Evolutionary conservation across 2,113 vertebrate genomes (phyloP), one percentile per base, ranked within the genome.

Genomic region (Datnioides undecimradiatus): DNA sequence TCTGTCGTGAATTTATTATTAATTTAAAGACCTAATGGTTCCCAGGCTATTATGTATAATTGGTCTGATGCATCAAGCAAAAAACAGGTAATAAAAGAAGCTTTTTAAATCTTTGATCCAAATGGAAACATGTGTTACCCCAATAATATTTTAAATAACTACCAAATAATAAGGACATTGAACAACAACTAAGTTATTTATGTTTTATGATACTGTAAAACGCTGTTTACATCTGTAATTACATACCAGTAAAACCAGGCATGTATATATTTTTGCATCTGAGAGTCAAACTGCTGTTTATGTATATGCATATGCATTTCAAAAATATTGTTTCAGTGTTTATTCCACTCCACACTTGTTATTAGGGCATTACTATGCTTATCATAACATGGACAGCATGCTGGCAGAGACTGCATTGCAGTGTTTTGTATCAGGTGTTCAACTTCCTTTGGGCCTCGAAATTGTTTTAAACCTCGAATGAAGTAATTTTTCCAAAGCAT

Each of bases 341-440:
- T 5, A 11, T 59, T 25, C 6, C 34, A 51, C 4, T 16, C 13
- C 2, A 23, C 13, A 19, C 5, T 59, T 48, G 40, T 40, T 49
- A 59, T 75, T 16, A 27, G 3, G 8, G 14, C n/a, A 27, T 45
- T 7, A 10, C 16, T 7, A 29, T n/a, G 33, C 52, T 59, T 40
- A 54, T 49, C 11, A 29, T 66, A 21, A 38, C 36, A 38, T 23
- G 21, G 34, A 31, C 52, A 58, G 25, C 8, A 8, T 31, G 34
- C 5, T 63, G 67, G 23, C 51, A 66, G 45, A 66, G 12, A 63
- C 68, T 67, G 80, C 70, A 69, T 23, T 84, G 62, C 29, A 67
- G 58, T 43, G 27, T 78, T 73, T 80, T 65, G n/a, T n/a, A 49
- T 34, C 8, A 41, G 21, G 31, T 38, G 41, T 23, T 79, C 2